These are phyloP conservation scores for Ictalurus furcatus DNA, from an alignment of 2,113 vertebrate species.

Conservation along the genomic window DNA sequence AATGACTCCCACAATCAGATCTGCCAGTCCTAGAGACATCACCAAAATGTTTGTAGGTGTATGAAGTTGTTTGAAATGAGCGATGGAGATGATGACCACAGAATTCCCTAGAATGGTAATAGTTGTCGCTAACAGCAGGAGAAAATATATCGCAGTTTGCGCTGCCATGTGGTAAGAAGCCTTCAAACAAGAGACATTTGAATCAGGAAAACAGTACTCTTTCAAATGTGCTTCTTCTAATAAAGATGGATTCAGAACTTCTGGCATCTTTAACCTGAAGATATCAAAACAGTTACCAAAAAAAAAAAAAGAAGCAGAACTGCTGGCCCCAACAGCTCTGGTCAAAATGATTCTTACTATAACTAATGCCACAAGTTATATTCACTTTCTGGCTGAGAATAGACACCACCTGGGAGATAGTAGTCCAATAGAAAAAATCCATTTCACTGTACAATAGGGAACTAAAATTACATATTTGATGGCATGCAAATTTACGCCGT, in stretches of 20 bases:
- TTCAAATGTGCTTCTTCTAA: conserved; percentile 8
- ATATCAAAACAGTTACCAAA: background rate
- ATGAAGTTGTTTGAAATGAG: conserved; percentile 60
- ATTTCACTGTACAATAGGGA: background rate
- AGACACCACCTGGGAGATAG: conserved; percentile 12
- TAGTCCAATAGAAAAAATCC: conserved; percentile 15
- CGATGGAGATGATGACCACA: conserved; percentile 59
- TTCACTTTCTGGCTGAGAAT: background rate
- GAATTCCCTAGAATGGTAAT: conserved; percentile 59
- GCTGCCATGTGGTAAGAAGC: conserved; percentile 49
- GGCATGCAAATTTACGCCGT: background rate
- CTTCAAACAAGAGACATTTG: conserved; percentile 67
- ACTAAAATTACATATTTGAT: background rate
- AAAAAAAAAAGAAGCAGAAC: too few relatives aligned
- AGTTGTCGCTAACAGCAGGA: conserved; percentile 42
- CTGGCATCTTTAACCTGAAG: conserved; percentile 16
- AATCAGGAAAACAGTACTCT: conserved; percentile 60
- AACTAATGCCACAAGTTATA: background rate
- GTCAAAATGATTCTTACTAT: background rate
- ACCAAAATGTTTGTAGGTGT: conserved; percentile 62
- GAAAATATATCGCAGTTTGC: conserved; percentile 55
- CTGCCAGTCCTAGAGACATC: conserved; percentile 58
- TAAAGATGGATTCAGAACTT: conserved; percentile 23
- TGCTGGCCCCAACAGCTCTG: background rate
- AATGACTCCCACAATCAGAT: conserved; percentile 54